Conservation (phyloP, 1,140 invertebrate species). For the Ruditapes philippinarum region DNA sequence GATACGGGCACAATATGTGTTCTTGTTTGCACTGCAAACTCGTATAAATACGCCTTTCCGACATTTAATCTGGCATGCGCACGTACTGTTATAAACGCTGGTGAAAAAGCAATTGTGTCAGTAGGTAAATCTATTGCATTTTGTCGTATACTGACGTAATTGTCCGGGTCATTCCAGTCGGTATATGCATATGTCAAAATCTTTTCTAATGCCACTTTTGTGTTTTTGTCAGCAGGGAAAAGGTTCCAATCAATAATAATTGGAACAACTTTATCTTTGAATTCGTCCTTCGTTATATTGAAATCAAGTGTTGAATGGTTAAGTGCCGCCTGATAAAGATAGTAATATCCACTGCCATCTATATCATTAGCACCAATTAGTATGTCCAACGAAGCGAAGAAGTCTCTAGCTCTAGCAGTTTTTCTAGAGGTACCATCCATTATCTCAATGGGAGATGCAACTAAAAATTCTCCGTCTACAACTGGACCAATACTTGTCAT, state of each 20-base stretch:
- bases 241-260: not conserved
- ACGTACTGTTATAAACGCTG: slow-evolving; percentile 19
- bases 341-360: slow-evolving; percentile 35
- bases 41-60: slow-evolving; percentile 59
- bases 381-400: slow-evolving; percentile 61
- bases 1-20: not conserved
- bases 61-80: slow-evolving; percentile 15
- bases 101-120: slow-evolving; percentile 58
- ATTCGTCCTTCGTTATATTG: not conserved
- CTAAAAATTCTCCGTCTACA: slow-evolving; percentile 58
- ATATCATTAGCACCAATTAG: slow-evolving; percentile 51
- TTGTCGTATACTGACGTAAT: slow-evolving; percentile 37
- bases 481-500: slow-evolving; percentile 18
- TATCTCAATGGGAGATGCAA: slow-evolving; percentile 28
- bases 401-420: slow-evolving; percentile 23
- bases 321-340: too few relatives aligned
- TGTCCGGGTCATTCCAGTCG: slow-evolving; percentile 50
- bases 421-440: not conserved
- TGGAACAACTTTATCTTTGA: slow-evolving; percentile 2
- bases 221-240: not conserved
- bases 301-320: not conserved
- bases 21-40: slow-evolving; percentile 53
- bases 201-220: not conserved
- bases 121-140: slow-evolving; percentile 47
- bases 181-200: slow-evolving; percentile 2